Base-by-base conservation (phyloP, 2,797 vertebrate species). In the Phataginus tetradactyla region DNA sequence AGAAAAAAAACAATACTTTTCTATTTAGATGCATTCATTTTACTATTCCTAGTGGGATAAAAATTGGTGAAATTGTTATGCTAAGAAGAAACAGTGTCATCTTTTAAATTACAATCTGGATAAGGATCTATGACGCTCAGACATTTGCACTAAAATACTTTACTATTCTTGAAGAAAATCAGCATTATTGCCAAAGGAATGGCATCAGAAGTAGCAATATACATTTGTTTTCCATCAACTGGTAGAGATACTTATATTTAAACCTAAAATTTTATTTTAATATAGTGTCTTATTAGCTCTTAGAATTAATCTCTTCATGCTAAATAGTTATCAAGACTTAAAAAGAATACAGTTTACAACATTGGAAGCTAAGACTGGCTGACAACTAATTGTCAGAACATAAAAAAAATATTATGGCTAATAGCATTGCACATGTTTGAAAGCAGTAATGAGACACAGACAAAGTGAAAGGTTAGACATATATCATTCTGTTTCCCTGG, bases 1-100 rank as follows among this genome's bases (percentile, higher is more conserved):
- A 61, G 90, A 81, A 93, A 92, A 34, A 15, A 78, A 85, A 25
- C 5, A 86, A 15, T 3, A 79, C 72, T 95, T 86, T 93, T 83
- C 45, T 90, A 53, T 91, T 80, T 87, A 92, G 37, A 86, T 94
- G 6, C 5, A 93, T 32, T 87, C 27, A 61, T 75, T 90, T 91
- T 64, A 71, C 81, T 93, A 49, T 93, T 74, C 3, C 72, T 92
- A 8, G 74, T 74, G 20, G 42, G 63, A 83, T 17, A 86, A 29
- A 20, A 34, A 3, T n/a, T 63, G 13, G 37, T 89, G 64, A 95
- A 83, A 55, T 20, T 96, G 63, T 18, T 78, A 64, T 39, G 69
- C 5, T 17, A 77, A 86, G 91, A 83, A 85, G n/a, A 0, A 2
- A 32, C 27, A 93, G 69, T 86, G 17, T 57, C 77, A 95, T 11